phyloP scores from a whole-genome alignment of 92 coral and sea anemone species.

The Meandrina meandrites region DNA sequence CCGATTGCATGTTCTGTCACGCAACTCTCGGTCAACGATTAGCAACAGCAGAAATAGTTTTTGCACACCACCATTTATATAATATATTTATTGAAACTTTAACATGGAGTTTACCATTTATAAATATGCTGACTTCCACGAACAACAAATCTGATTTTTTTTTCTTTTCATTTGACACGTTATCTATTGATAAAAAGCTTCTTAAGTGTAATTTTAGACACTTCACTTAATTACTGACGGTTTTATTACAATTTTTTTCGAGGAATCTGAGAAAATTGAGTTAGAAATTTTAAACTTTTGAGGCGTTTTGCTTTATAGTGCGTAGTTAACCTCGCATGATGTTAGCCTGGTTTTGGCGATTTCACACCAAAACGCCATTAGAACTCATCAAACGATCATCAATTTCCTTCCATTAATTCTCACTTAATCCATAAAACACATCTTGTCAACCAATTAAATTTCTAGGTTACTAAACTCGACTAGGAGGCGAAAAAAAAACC shows the following conservation, averaged over 20 bases:
- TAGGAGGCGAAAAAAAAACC: not conserved
- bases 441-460: not conserved
- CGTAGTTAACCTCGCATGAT: not conserved
- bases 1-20: not conserved
- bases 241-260: not conserved
- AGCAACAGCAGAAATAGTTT: not conserved
- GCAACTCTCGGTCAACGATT: not conserved
- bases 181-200: not conserved
- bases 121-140: not conserved
- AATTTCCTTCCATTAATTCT: slow-evolving; percentile 4
- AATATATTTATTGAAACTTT: not conserved
- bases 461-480: not conserved
- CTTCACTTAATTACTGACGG: not conserved
- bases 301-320: not conserved
- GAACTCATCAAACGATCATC: not conserved
- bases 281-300: not conserved
- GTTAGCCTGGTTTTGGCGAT: not conserved
- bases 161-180: not conserved
- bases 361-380: not conserved
- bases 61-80: not conserved
- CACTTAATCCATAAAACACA: not conserved
- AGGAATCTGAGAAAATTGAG: not conserved
- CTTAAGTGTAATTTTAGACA: not conserved
- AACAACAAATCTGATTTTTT: not conserved
- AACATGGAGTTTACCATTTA: not conserved